Evolutionary conservation across 2,797 vertebrate genomes (phyloP), one percentile per base, ranked within the genome.

Genomic region (Lacerta viridis): DNA sequence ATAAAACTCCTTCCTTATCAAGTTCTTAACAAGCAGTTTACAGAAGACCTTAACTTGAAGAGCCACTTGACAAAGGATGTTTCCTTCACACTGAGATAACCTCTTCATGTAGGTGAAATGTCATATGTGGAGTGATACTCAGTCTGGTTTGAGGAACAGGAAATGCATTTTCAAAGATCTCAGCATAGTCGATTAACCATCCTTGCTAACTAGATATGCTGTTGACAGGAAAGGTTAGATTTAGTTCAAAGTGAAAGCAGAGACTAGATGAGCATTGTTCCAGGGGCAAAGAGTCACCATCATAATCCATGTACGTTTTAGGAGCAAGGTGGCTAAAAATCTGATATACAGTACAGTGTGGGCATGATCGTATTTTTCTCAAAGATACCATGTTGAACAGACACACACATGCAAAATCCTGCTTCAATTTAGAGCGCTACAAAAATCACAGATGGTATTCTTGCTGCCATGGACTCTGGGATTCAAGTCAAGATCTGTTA

Each of bases 401-500:
- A 72, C 72, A n/a, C 43, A 36, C 9, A 55, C 36, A 72, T 71
- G 50, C 13, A 55, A 55, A 55, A 55, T 55, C 68, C 82, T 72
- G 17, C 20, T 36, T 33, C 82, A 55, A 27, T 55, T 25, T 27
- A 43, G 46, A 72, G 43, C 36, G 11, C 43, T 71, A 33, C 2
- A 83, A 71, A 83, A 72, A 55, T 33, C 68, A 55, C 68, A 72
- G 68, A 71, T 55, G 68, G 41, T 36, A 55, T 72, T 55, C 66
- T 68, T 72, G 82, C 68, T 83, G 43, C 29, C 41, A n/a, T 46
- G 17, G 36, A 15, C 6, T 13, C 36, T 66, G 61, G 36, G 59
- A 61, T 39, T 82, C 36, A 82, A 66, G 61, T 46, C 64, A 68
- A 68, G 64, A 43, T 69, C 64, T 68, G 81, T n/a, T 27, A 84